A percentile compares a stretch with the other conserved stretches of the same genome.
Conservation (phyloP, 2,113 vertebrate genomes). For the Gallinago jamesoni region DNA sequence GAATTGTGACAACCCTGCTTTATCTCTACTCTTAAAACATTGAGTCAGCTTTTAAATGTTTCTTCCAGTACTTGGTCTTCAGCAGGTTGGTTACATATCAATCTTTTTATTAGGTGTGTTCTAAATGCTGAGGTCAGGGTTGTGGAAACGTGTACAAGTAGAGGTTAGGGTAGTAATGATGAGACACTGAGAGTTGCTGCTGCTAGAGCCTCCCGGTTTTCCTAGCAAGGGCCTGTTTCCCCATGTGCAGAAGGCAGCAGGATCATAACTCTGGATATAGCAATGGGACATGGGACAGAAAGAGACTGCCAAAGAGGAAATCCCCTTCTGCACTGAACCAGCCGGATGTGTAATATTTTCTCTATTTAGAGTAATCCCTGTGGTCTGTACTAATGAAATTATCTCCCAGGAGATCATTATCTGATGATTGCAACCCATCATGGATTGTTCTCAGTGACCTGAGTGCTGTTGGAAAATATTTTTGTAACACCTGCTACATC, state of each 20-base stretch:
- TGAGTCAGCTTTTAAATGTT: not conserved
- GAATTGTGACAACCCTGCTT: not conserved
- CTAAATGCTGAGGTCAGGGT: not conserved
- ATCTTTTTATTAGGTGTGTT: not conserved
- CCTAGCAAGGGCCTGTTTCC: not conserved
- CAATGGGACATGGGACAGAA: not conserved
- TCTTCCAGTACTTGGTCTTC: not conserved
- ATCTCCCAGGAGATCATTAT: slow-evolving; percentile 13
- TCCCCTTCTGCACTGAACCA: not conserved
- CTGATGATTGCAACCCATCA: not conserved
- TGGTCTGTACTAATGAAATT: not conserved
- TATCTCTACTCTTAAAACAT: not conserved
- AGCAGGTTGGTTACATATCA: not conserved
- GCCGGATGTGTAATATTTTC: not conserved
- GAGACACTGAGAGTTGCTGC: not conserved
- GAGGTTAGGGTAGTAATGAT: not conserved
- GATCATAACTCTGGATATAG: not conserved
- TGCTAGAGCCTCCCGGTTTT: not conserved
- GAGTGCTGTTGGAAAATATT: slow-evolving; percentile 5
- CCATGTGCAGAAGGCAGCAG: not conserved
- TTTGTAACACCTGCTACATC: slow-evolving; percentile 35
- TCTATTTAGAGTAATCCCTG: not conserved
- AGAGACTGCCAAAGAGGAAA: not conserved
- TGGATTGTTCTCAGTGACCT: not conserved
- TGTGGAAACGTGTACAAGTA: not conserved